These are phyloP conservation scores for Sinocyclocheilus anophthalmus DNA, from an alignment of 2,113 vertebrate species.

Conservation along the genomic window DNA sequence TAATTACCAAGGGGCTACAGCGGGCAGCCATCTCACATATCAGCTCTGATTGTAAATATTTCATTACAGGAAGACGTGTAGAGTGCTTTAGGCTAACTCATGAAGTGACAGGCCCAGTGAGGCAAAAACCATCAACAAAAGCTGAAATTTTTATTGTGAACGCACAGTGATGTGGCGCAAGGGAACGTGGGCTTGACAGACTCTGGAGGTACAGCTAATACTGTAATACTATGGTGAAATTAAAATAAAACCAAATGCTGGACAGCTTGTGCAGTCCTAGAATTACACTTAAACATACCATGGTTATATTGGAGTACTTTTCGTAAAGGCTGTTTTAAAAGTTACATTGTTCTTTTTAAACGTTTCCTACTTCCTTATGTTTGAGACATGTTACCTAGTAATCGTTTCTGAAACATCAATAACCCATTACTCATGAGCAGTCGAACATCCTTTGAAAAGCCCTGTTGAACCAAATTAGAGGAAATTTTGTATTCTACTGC, in stretches of 20 bases:
- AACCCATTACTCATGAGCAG: neutral
- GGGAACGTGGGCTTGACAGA: neutral
- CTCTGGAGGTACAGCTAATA: slow-evolving; percentile 17
- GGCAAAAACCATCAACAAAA: slow-evolving; percentile 27
- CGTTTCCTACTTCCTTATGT: neutral
- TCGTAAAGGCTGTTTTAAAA: neutral
- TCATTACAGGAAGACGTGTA: slow-evolving; percentile 37
- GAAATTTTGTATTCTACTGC: slow-evolving; percentile 16
- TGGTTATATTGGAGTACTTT: neutral
- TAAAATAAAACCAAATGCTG: too few relatives aligned
- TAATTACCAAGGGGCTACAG: slow-evolving; percentile 28
- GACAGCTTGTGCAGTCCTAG: neutral
- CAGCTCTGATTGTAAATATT: slow-evolving; percentile 51
- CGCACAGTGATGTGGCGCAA: slow-evolving; percentile 1
- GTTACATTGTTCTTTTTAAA: neutral
- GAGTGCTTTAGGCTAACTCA: slow-evolving; percentile 37
- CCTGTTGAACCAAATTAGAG: neutral
- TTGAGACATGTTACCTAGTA: neutral
- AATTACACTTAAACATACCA: neutral
- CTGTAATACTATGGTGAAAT: neutral
- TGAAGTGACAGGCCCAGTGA: slow-evolving; percentile 26
- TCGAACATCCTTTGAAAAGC: neutral
- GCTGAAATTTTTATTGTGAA: slow-evolving; percentile 21
- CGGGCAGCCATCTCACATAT: slow-evolving; percentile 28
- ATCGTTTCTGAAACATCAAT: slow-evolving; percentile 31